These are phyloP conservation scores for Entomyzon cyanotis DNA, from an alignment of 2,113 vertebrate genomes.

Conservation along the genomic window DNA sequence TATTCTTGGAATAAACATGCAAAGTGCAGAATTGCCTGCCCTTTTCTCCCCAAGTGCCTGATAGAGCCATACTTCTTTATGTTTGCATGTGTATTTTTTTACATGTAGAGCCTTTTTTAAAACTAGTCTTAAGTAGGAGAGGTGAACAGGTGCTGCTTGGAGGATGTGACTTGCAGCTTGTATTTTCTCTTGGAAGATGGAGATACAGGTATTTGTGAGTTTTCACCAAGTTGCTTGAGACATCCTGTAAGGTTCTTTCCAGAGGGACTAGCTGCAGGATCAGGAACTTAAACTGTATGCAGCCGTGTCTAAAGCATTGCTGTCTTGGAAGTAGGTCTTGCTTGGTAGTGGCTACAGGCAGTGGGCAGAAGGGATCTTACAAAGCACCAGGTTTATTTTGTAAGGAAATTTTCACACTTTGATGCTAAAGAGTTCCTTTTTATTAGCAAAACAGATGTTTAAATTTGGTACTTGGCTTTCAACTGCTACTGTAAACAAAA, in stretches of 20 bases:
- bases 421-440: not conserved
- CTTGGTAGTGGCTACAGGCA: not conserved
- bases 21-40: not conserved
- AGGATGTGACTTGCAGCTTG: not conserved
- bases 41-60: not conserved
- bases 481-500: not conserved
- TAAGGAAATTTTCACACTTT: not conserved
- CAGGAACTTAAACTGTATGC: not conserved
- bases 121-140: not conserved
- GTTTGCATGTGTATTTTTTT: not conserved
- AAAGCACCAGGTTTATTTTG: not conserved
- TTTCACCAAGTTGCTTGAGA: not conserved
- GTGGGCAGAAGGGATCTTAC: not conserved
- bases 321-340: not conserved
- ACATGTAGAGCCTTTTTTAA: not conserved
- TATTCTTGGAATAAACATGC: not conserved
- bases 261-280: not conserved
- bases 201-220: not conserved
- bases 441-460: not conserved
- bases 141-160: not conserved
- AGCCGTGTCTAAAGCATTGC: not conserved
- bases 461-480: not conserved
- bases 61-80: not conserved
- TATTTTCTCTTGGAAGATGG: not conserved
- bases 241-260: not conserved